phyloP scores from a whole-genome alignment of 2,113 vertebrate genomes.

The Toxotes jaculatrix region DNA sequence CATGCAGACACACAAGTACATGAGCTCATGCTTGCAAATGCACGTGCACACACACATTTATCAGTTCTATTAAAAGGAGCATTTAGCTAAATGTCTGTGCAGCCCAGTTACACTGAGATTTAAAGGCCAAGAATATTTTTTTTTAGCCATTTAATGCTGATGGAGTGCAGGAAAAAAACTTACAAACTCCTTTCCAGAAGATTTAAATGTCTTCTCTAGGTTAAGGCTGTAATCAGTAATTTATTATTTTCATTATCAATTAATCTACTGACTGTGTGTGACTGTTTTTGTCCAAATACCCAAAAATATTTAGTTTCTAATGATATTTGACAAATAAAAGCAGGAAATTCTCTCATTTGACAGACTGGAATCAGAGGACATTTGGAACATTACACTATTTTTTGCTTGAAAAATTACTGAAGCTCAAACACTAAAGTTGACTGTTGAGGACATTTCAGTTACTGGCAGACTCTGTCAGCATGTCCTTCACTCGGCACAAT shows the following conservation, averaged over 20 bases:
- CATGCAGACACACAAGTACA: constrained; percentile 11
- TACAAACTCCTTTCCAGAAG: background rate
- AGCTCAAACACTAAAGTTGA: background rate
- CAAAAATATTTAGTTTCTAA: too few relatives aligned
- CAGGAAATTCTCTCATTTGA: too few relatives aligned
- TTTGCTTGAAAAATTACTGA: too few relatives aligned
- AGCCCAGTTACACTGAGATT: constrained; percentile 36
- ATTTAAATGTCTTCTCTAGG: constrained; percentile 18
- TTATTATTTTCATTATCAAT: too few relatives aligned
- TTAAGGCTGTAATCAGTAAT: constrained; percentile 4
- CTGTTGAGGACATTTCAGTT: too few relatives aligned
- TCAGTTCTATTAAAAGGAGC: constrained; percentile 17
- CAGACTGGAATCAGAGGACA: too few relatives aligned
- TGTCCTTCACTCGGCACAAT: background rate
- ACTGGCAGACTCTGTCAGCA: too few relatives aligned
- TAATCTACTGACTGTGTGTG: too few relatives aligned
- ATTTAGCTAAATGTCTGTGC: constrained; percentile 29
- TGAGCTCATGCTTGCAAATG: background rate
- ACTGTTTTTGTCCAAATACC: too few relatives aligned
- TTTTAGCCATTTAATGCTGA: constrained; percentile 28
- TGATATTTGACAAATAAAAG: too few relatives aligned
- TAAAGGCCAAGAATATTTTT: constrained; percentile 24
- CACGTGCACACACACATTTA: constrained; percentile 9
- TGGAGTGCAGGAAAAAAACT: constrained; percentile 1
- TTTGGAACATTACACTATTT: too few relatives aligned